Evolutionary conservation across 2,888 invertebrate species (phyloP).

Genomic region (Tenthredo scrophulariae): DNA sequence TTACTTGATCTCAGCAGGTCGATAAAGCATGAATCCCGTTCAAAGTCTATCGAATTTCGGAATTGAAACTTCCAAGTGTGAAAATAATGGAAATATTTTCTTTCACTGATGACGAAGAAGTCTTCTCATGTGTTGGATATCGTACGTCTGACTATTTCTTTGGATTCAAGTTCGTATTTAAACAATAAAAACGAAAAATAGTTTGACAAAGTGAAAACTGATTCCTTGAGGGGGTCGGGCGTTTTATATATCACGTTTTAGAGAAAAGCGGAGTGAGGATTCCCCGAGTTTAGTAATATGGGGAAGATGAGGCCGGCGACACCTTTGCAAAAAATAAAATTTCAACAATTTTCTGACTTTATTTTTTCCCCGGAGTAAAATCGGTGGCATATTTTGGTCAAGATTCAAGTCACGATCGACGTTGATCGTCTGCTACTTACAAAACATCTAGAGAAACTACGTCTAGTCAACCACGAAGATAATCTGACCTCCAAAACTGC

Average conservation of each 20-base stretch:
- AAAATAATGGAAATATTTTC: not conserved
- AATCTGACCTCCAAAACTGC: slow-evolving; percentile 6
- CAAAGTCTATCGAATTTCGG: not conserved
- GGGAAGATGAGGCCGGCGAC: not conserved
- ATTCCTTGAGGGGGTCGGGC: not conserved
- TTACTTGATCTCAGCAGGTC: not conserved
- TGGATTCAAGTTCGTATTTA: not conserved
- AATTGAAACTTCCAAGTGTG: not conserved
- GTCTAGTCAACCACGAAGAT: slow-evolving; percentile 35
- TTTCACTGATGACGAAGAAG: not conserved
- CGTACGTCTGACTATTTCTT: not conserved
- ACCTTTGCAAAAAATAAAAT: not conserved
- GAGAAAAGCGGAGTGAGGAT: not conserved
- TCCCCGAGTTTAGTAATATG: not conserved
- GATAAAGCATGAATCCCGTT: not conserved
- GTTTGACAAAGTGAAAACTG: not conserved
- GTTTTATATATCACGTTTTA: not conserved
- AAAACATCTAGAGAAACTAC: slow-evolving; percentile 18
- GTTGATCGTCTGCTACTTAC: slow-evolving; percentile 30
- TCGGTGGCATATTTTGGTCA: not conserved
- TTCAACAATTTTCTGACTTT: not conserved
- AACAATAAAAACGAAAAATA: not conserved
- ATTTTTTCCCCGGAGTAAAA: not conserved
- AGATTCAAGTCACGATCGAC: slow-evolving; percentile 43
- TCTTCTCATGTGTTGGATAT: not conserved